These are phyloP conservation scores for Protobothrops mucrosquamatus DNA, from an alignment of 2,113 vertebrate species.

Conservation along the genomic window DNA sequence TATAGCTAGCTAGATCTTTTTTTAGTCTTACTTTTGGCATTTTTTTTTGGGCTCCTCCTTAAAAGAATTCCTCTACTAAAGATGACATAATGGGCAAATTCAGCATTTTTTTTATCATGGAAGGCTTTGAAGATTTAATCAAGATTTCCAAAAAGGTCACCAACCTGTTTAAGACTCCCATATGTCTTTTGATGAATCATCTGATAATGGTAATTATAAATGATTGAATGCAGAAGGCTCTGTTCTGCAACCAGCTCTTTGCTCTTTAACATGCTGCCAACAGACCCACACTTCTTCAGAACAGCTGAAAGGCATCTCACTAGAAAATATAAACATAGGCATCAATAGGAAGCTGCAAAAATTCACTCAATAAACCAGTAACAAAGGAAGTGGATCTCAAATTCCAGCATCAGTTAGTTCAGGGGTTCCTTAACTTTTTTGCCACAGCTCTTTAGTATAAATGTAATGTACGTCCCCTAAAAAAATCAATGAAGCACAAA, in stretches of 20 bases:
- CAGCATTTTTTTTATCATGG: background rate
- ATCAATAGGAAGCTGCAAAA: background rate
- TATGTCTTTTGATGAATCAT: constrained; percentile 70
- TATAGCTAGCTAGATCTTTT: background rate
- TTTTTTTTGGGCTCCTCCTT: background rate
- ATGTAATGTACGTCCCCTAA: background rate
- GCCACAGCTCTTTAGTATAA: background rate
- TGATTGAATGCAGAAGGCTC: constrained; percentile 60
- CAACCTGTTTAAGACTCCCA: constrained; percentile 75
- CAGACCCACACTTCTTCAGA: constrained; percentile 38
- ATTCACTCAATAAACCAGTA: background rate
- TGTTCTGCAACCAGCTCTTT: constrained; percentile 58
- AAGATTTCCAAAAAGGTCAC: constrained; percentile 6
- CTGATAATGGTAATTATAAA: constrained; percentile 69
- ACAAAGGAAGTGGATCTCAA: background rate
- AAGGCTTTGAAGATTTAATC: background rate
- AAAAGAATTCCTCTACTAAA: background rate
- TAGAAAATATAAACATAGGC: constrained; percentile 37
- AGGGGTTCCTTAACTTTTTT: background rate
- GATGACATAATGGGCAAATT: background rate
- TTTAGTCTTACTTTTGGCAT: background rate
- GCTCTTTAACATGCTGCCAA: constrained; percentile 51
- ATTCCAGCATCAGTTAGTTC: background rate
- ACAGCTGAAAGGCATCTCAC: constrained; percentile 50
- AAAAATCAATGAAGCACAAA: background rate